Evolutionary conservation across 2,888 invertebrate species (phyloP), one percentile per base, ranked within the genome.

Genomic region (Cerastis leucographa): DNA sequence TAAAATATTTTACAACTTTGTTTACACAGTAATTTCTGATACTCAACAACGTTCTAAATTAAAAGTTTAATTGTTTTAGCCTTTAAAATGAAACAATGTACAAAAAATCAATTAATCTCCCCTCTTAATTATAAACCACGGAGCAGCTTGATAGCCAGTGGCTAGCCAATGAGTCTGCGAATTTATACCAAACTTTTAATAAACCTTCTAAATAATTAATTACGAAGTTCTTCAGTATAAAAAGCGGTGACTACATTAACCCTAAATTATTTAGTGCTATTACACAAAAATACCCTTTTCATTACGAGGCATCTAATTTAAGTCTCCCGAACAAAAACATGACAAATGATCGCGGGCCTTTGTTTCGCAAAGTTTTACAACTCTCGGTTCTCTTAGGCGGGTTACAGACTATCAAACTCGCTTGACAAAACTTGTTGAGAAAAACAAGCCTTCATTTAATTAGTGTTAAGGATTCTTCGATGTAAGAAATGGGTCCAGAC

Each of bases 211-310:
- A 88, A 89, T 89, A 88, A 88, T 88, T 88, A 88, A 88, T 89
- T 89, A 86, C 77, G 72, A 83, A 87, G 78, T 89, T 89, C 74
- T 78, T 75, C 71, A 81, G 66, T 79, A 85, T 80, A 83, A 87
- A 89, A 89, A 78, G 74, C 81, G 77, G 83, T 77, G 84, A 86
- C 86, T 89, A 84, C 77, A 89, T 88, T 87, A 87, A 87, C 88
- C 82, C 87, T 70, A 86, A 88, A 88, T 89, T 88, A 87, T 88
- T 87, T 87, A 87, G 88, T 85, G 76, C 80, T 85, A 84, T 87
- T 81, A 85, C 82, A 89, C 86, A 88, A 89, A 89, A 88, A 88
- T 87, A 84, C 78, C 86, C 82, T 81, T 89, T 87, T 86, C 86
- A 87, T 89, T 81, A 80, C 80, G 78, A 71, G 49, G 83, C 89